Base-by-base conservation (phyloP, 1,140 invertebrate genomes). In the Luehdorfia chinensis region DNA sequence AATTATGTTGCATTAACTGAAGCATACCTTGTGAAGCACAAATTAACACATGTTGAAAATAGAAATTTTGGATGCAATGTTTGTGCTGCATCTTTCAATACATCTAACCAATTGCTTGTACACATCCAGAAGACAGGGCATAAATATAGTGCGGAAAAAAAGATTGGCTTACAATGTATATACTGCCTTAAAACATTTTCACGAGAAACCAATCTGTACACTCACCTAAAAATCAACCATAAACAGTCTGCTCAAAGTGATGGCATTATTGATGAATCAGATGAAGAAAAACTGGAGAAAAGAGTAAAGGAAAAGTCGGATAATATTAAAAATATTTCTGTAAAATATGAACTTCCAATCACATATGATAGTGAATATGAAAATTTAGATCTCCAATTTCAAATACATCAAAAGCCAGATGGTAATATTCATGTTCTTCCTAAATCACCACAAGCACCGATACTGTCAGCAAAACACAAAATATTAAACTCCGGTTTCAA, bases 1-100 rank as follows among this genome's bases (percentile, higher is more conserved):
- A 89, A 89, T 9, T 94, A 94, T 67, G 88, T 94, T 6, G 94
- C 92, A 16, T 68, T 94, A 5, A 93, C 90, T 28, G 90, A 93
- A 66, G 89, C 86, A 9, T 78, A 91, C 7, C 71, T 94, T n/a
- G 81, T 89, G 0, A 90, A 91, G 65, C 93, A 94, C 70, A 90
- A 90, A 60, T 72, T 89, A 18, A 87, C 87, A 44, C 91, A 93
- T 58, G 71, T 60, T 11, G 78, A 87, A 13, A 55, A 66, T 19
- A 65, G 47, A 39, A 66, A 78, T 23, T 80, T 84, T 48, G 76
- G 80, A 39, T 89, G 87, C 55, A 63, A 83, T 56, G 84, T 89
- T 23, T 91, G 90, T 60, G 78, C 87, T 50, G 63, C 86, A 2
- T 63, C 76, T 14, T 91, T 90, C 62, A 83, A 70, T 48, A 84